phyloP scores from a whole-genome alignment of 2,888 invertebrate species.

The Cryptophagus acutangulus region DNA sequence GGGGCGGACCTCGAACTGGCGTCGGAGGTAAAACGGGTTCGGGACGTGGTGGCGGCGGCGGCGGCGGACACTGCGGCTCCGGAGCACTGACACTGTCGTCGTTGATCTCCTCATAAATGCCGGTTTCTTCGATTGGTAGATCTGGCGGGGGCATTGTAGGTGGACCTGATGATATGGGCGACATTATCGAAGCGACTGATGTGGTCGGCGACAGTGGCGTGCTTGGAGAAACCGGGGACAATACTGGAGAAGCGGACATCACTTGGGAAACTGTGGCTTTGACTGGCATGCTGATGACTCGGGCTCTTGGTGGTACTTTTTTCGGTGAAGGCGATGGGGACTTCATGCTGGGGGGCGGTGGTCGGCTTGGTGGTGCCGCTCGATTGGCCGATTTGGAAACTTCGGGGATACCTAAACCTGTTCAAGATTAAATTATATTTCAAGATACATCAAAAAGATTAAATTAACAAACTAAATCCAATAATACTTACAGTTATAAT shows the following conservation, averaged over 20 bases:
- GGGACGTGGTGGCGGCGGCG: constrained; percentile 50
- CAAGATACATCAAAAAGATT: not conserved
- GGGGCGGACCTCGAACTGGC: constrained; percentile 51
- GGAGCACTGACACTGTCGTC: constrained; percentile 48
- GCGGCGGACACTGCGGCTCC: constrained; percentile 60
- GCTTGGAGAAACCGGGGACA: constrained; percentile 44
- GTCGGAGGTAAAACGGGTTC: constrained; percentile 58
- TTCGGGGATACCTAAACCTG: constrained; percentile 51
- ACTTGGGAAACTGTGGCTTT: constrained; percentile 35
- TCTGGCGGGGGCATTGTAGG: constrained; percentile 33
- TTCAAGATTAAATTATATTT: constrained; percentile 6
- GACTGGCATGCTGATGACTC: constrained; percentile 51
- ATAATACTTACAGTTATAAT: constrained; percentile 47
- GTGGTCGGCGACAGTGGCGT: constrained; percentile 41
- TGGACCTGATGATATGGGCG: constrained; percentile 34
- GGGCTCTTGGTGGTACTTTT: constrained; percentile 44
- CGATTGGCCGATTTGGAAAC: constrained; percentile 39
- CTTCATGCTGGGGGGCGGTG: constrained; percentile 47
- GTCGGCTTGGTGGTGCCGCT: constrained; percentile 50
- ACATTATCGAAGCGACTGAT: constrained; percentile 49
- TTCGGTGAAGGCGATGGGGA: constrained; percentile 53
- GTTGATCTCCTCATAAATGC: constrained; percentile 57
- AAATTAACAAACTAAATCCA: too few relatives aligned
- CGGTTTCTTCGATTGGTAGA: constrained; percentile 38
- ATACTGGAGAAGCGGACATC: constrained; percentile 27